Evolutionary conservation across 2,797 vertebrate genomes (phyloP), one percentile per base, ranked within the genome.

Genomic region (Zonotrichia albicollis): DNA sequence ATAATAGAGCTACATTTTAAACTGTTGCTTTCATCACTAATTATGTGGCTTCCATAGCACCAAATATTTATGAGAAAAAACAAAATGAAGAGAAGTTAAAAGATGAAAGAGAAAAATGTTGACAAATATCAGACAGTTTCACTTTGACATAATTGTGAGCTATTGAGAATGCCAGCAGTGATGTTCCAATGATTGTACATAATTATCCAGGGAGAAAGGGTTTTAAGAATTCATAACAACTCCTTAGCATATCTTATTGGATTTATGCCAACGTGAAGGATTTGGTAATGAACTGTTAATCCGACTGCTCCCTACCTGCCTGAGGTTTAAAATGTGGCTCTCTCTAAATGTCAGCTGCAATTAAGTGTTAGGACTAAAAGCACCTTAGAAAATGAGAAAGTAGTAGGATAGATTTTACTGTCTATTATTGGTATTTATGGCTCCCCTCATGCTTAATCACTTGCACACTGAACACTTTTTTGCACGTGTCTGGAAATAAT

Each of bases 211-310:
- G 42, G 18, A 71, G 13, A 17, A 84, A 71, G 4, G 13, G 26
- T n/a, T 73, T 95, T 79, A 88, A 79, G 87, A 94, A 90, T 93
- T 93, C 81, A 29, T 57, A 88, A 48, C 58, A 90, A 54, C 34
- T 86, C 27, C 34, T 93, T 90, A 76, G 50, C 50, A 30, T 53
- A 53, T 82, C 13, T 76, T 70, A 81, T 22, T 96, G 87, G 83
- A 87, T 91, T 96, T 84, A 64, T 1, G n/a, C 50, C 79, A 89
- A 27, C 46, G 20, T 55, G 89, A 95, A 90, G 75, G 71, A 93
- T 94, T 92, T 90, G 46, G 80, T 91, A 93, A 95, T 87, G 83
- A 93, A 86, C 80, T 94, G 74, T n/a, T 94, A 90, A 94, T 93
- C 71, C 0, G 0, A 53, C 58, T 61, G 58, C 46, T 91, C 57